These are phyloP conservation scores for Apamea crenata DNA, from an alignment of 2,888 invertebrate species.

Conservation along the genomic window DNA sequence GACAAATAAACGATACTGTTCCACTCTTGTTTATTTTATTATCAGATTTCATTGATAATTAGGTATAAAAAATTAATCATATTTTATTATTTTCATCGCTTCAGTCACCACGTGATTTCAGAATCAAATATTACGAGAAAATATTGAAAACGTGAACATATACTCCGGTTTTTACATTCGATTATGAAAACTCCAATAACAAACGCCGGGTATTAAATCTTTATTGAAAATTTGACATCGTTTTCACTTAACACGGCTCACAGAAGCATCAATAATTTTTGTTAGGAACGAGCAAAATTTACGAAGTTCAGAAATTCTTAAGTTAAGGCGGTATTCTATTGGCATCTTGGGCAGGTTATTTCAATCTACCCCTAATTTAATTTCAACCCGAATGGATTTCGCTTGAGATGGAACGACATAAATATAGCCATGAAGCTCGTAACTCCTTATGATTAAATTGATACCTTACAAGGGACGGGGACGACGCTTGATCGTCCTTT, in stretches of 20 bases:
- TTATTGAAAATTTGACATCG: constrained; percentile 57
- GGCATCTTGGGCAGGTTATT: constrained; percentile 72
- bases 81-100: not conserved
- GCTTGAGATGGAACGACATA: constrained; percentile 69
- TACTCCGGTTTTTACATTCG: not conserved
- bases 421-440: constrained; percentile 68
- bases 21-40: not conserved
- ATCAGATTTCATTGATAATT: not conserved
- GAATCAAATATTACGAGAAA: not conserved
- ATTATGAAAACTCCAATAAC: constrained; percentile 19
- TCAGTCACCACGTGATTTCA: not conserved
- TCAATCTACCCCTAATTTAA: constrained; percentile 76
- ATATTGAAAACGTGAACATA: not conserved
- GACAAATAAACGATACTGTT: not conserved
- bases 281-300: constrained; percentile 55
- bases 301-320: constrained; percentile 60
- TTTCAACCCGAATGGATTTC: constrained; percentile 70
- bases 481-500: constrained; percentile 67
- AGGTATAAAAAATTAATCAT: not conserved
- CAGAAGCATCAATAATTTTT: constrained; percentile 60
- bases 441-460: constrained; percentile 73
- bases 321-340: constrained; percentile 70
- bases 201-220: constrained; percentile 40
- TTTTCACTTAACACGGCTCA: constrained; percentile 56
- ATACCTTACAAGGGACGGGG: constrained; percentile 64